Conservation (phyloP, 2,797 vertebrate species). For the Lepidocolaptes lacrymiger region DNA sequence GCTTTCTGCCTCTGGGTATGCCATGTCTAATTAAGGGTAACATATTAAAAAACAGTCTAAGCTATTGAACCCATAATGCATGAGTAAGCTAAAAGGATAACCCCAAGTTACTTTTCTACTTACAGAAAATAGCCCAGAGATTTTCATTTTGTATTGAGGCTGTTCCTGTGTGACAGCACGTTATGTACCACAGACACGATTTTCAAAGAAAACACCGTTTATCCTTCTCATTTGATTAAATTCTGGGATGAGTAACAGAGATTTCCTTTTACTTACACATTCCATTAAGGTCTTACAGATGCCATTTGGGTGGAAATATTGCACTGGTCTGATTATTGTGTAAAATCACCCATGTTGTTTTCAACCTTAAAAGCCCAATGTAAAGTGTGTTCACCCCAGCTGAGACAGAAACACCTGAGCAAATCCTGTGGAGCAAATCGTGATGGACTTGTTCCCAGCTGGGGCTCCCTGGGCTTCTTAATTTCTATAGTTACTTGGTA, state of each 20-base stretch:
- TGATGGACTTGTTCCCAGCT: fast-evolving
- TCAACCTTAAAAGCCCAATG: background rate
- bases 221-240: conserved; percentile 51
- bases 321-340: background rate
- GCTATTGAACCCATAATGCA: conserved; percentile 44
- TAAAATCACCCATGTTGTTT: background rate
- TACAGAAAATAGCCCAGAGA: conserved; percentile 45
- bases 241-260: conserved; percentile 23
- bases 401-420: background rate
- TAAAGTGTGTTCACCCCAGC: background rate
- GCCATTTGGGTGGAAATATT: background rate
- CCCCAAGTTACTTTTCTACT: conserved; percentile 36
- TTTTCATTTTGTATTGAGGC: background rate
- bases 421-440: background rate
- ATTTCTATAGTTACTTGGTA: background rate
- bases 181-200: background rate
- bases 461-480: background rate
- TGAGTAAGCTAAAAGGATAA: conserved; percentile 65
- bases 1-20: conserved; percentile 54
- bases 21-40: conserved; percentile 63
- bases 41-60: conserved; percentile 45
- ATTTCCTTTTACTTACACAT: conserved; percentile 1
- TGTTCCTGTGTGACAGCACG: background rate
- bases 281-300: conserved; percentile 24
- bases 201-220: background rate